Conservation (phyloP, 2,888 invertebrate species). For the Philonicus albiceps region DNA sequence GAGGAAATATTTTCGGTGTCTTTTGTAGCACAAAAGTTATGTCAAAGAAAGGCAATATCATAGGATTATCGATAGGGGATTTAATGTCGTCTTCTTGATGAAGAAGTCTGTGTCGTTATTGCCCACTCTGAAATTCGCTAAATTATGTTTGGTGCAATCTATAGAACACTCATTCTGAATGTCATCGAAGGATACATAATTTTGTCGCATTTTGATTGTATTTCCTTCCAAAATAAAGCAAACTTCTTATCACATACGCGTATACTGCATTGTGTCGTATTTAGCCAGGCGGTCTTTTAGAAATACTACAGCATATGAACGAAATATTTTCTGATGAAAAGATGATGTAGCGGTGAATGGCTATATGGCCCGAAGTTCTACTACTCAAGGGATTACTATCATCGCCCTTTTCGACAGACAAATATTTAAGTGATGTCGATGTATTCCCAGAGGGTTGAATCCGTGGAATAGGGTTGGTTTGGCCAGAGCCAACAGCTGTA, state of each 20-base stretch:
- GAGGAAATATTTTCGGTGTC: constrained; percentile 26
- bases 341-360: constrained; percentile 13
- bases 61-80: constrained; percentile 8
- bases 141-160: not conserved
- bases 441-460: not conserved
- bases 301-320: not conserved
- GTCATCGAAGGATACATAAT: not conserved
- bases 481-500: constrained; percentile 25
- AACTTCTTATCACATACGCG: not conserved
- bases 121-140: not conserved
- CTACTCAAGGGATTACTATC: not conserved
- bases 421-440: not conserved
- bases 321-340: not conserved
- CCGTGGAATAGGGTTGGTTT: not conserved
- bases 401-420: not conserved
- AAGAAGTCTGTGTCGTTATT: not conserved
- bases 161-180: not conserved
- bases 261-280: not conserved
- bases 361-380: not conserved
- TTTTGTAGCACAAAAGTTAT: constrained; percentile 15
- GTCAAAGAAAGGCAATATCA: constrained; percentile 31
- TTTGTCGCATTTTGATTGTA: not conserved
- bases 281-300: not conserved
- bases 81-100: not conserved
- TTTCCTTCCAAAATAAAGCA: not conserved